These are phyloP conservation scores for Upupa epops DNA, from an alignment of 2,113 vertebrate species.

Conservation along the genomic window DNA sequence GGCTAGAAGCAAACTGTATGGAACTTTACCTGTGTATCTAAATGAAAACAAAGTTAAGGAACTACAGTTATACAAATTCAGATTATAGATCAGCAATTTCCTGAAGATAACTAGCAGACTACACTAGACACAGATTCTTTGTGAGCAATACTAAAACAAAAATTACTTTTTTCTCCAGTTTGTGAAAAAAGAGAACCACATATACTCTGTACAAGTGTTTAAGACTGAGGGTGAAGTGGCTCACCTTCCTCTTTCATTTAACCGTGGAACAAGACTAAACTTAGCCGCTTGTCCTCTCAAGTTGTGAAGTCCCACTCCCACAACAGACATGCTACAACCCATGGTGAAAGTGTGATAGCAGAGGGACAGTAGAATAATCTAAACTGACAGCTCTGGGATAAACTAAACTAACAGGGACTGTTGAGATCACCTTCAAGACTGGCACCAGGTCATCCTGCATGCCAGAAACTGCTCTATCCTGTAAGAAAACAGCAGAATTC, in stretches of 20 bases:
- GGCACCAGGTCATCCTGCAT: background rate
- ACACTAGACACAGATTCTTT: background rate
- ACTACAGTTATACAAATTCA: background rate
- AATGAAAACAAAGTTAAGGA: background rate
- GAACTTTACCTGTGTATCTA: background rate
- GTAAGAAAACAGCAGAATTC: background rate
- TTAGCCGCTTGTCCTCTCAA: background rate
- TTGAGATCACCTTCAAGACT: background rate
- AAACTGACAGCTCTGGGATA: background rate
- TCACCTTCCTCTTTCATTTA: background rate
- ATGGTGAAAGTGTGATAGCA: background rate
- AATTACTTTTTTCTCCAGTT: fast-evolving
- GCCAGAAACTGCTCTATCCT: background rate
- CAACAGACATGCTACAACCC: background rate
- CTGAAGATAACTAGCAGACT: background rate
- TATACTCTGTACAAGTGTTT: background rate
- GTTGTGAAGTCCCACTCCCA: background rate
- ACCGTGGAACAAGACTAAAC: background rate
- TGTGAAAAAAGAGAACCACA: background rate
- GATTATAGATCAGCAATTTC: background rate
- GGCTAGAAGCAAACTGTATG: background rate
- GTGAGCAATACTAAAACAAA: background rate
- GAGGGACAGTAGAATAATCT: background rate
- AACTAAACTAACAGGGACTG: background rate
- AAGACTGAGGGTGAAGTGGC: background rate